Percentiles rank a stretch among this genome's conserved stretches.
These are phyloP conservation scores for Calephelis perditalis DNA, from an alignment of 2,888 invertebrate species.

Conservation along the genomic window DNA sequence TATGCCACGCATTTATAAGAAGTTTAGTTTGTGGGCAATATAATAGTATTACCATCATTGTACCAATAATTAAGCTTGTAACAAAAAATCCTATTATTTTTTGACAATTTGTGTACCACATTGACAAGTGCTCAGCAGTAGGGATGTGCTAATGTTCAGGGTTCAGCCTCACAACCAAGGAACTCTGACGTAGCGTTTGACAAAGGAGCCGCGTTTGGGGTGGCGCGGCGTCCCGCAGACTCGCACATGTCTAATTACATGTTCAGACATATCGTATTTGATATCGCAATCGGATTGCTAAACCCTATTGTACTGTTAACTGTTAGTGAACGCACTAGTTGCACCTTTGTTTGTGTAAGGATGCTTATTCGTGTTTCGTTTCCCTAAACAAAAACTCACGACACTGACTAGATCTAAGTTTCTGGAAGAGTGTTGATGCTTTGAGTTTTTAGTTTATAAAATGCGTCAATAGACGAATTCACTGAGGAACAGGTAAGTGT, in stretches of 20 bases:
- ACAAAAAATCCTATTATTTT: no score
- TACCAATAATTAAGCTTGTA: no score
- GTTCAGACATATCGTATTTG: slow-evolving; percentile 18
- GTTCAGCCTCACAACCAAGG: neutral
- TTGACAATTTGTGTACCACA: no score
- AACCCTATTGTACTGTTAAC: slow-evolving; percentile 5
- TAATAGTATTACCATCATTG: no score
- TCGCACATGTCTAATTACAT: slow-evolving; percentile 30
- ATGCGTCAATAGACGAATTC: no score
- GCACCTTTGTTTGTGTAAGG: neutral
- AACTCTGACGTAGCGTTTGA: slow-evolving; percentile 13
- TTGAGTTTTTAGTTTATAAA: no score
- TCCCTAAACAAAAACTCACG: neutral
- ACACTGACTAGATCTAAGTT: no score
- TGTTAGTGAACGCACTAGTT: neutral
- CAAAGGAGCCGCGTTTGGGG: slow-evolving; percentile 16
- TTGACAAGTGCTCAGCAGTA: no score
- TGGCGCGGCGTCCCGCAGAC: slow-evolving; percentile 20
- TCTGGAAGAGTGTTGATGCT: no score
- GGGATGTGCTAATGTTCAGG: neutral
- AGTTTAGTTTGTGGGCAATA: no score
- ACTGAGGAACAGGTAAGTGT: no score
- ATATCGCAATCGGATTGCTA: slow-evolving; percentile 31
- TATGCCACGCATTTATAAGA: no score
- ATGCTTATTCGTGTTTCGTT: neutral